Evolutionary conservation across 2,888 invertebrate species (phyloP).

Genomic region (Pomacea canaliculata): DNA sequence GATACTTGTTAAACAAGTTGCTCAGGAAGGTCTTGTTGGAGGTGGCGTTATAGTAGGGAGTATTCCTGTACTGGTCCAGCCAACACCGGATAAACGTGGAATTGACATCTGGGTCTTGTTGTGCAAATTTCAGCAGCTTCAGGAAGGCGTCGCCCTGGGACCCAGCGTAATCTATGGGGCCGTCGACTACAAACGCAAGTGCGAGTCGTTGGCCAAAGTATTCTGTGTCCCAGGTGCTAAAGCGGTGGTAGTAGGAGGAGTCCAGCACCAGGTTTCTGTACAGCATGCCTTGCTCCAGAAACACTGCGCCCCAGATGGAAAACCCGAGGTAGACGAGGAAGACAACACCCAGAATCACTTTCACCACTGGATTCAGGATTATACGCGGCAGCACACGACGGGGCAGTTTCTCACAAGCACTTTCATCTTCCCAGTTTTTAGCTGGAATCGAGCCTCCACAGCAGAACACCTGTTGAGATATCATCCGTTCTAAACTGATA

Average conservation of each 20-base stretch:
- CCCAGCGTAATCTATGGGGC: conserved; percentile 30
- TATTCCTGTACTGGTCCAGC: not conserved
- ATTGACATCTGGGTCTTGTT: not conserved
- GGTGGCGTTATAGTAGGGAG: not conserved
- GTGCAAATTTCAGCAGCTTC: not conserved
- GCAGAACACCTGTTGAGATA: conserved; percentile 14
- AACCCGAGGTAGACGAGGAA: conserved; percentile 44
- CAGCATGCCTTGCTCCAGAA: conserved; percentile 48
- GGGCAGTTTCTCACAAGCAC: conserved; percentile 44
- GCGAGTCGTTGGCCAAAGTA: conserved; percentile 39
- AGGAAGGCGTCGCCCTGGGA: not conserved
- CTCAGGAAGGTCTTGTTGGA: not conserved
- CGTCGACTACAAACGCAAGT: conserved; percentile 41
- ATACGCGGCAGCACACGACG: conserved; percentile 34
- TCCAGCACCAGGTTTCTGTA: conserved; percentile 46
- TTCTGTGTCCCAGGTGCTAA: conserved; percentile 31
- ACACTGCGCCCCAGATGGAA: conserved; percentile 46
- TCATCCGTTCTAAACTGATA: not conserved
- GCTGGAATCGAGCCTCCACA: conserved; percentile 43
- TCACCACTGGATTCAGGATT: conserved; percentile 15
- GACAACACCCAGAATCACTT: conserved; percentile 32
- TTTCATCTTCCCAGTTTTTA: conserved; percentile 37
- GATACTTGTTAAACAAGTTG: not conserved
- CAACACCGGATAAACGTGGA: not conserved
- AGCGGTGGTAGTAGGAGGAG: conserved; percentile 48